Percentiles rank a stretch among this genome's conserved stretches.
phyloP scores from a whole-genome alignment of 2,888 invertebrate species.

The Tribolium freemani region DNA sequence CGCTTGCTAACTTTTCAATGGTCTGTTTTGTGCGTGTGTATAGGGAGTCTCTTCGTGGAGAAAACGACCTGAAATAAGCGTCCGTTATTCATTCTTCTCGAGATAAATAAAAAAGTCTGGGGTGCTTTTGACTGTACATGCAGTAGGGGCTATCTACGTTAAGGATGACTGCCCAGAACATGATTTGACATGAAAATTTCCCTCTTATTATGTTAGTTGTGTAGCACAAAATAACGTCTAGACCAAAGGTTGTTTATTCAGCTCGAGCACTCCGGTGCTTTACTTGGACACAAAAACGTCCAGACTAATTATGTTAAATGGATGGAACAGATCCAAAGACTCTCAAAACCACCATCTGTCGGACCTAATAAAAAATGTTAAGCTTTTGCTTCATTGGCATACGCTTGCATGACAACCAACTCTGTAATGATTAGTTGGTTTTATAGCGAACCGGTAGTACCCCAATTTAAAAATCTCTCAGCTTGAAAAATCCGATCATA shows the following conservation, averaged over 20 bases:
- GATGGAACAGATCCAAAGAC: neutral
- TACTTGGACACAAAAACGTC: constrained; percentile 3
- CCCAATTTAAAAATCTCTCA: neutral
- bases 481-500: neutral
- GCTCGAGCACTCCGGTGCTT: constrained; percentile 6
- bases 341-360: constrained; percentile 15
- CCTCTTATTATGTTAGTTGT: constrained; percentile 10
- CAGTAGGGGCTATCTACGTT: too few relatives aligned
- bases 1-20: constrained; percentile 32
- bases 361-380: neutral
- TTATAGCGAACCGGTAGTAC: neutral
- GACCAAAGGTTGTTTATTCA: constrained; percentile 22
- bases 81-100: constrained; percentile 21
- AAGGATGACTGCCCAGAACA: constrained; percentile 2
- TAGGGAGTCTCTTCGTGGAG: constrained; percentile 9
- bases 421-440: neutral
- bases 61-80: constrained; percentile 12
- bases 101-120: constrained; percentile 7
- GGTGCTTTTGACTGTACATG: constrained; percentile 15
- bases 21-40: constrained; percentile 19
- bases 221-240: constrained; percentile 17
- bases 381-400: neutral
- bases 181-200: neutral
- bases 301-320: constrained; percentile 24
- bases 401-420: neutral